Base-by-base conservation (phyloP, 1,140 invertebrate genomes). In the Neodiprion pinetum region DNA sequence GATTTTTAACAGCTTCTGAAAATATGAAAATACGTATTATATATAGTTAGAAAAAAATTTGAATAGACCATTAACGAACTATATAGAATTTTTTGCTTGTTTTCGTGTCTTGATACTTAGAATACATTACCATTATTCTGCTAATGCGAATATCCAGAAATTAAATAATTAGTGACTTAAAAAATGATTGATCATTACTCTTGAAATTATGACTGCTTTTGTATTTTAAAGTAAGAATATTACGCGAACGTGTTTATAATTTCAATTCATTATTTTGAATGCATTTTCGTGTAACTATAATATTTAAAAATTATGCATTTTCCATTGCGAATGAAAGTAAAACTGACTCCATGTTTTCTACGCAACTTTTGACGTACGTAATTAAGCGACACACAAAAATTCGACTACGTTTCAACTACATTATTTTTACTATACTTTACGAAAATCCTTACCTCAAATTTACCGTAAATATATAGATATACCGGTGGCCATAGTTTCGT, bases 91-190 rank as follows among this genome's bases (percentile, higher is more conserved):
- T 61, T 17, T 61, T 61, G 53, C 53, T 61, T 61, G 53, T 61
- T 9, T 61, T 61, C 7, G 9, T 61, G 53, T 17, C 53, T 61
- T 61, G 53, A 17, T 61, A 61, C 53, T 17, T 61, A 61, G 53
- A 61, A 61, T 61, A 61, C 9, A 61, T 61, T 61, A 12, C 9
- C 53, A 61, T 14, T 61, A 61, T 14, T 61, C 53, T 61, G 53
- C 53, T 61, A 17, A 61, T 61, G 53, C 53, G 53, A 61, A 61
- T 61, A 14, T 5, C 9, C 53, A 61, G 53, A 61, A 61, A 17
- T 61, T 61, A 61, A 61, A 61, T 61, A 61, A 61, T 61, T 61
- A 61, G n/a, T 61, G 11, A 61, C n/a, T 17, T 61, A 61, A 61
- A 61, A 12, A 12, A 61, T 14, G 3, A 61, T 9, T 61, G 8